Base-by-base conservation (phyloP, 2,113 vertebrate genomes). In the Ptychochromis oligacanthus region DNA sequence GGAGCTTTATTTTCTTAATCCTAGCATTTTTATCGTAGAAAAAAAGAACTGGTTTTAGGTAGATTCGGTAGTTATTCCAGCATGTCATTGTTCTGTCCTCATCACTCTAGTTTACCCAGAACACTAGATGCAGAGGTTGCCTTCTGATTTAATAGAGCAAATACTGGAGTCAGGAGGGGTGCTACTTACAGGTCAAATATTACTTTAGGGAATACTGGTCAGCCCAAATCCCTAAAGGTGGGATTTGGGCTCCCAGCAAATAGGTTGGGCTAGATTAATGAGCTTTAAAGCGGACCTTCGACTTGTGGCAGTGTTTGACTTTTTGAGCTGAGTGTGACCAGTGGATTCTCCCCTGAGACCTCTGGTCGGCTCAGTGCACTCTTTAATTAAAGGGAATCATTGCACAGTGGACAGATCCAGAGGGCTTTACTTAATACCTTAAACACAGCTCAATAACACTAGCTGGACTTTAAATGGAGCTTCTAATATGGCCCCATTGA, bases 321-420 rank as follows among this genome's bases (percentile, higher is more conserved):
- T 77, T 90, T 85, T 87, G 83, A 90, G 83, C 64, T 1, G 54
- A 70, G 60, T 85, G 86, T 85, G 89, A 88, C 85, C 86, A 72
- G 84, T 40, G 61, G 64, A 76, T 77, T 88, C 80, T 91, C 92
- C 88, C 92, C 8, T 4, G 90, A 83, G 92, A 89, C 81, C 80
- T 54, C 52, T 46, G 62, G 81, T 76, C 78, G 55, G 85, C 91
- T 94, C 89, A 90, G 87, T 87, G 87, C 90, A 85, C 90, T 91
- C 92, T 93, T 87, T 94, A 93, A 95, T 95, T 95, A 95, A 93
- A 84, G 90, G 89, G 91, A 95, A 95, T 95, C 92, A 93, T 94
- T 93, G 93, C 83, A 76, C 72, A 75, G 86, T 72, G 75, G 86
- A 94, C 58, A 60, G 87, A 92, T 91, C 84, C 81, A 87, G 81